phyloP scores from a whole-genome alignment of 2,113 vertebrate species.

The Cyanoderma ruficeps region DNA sequence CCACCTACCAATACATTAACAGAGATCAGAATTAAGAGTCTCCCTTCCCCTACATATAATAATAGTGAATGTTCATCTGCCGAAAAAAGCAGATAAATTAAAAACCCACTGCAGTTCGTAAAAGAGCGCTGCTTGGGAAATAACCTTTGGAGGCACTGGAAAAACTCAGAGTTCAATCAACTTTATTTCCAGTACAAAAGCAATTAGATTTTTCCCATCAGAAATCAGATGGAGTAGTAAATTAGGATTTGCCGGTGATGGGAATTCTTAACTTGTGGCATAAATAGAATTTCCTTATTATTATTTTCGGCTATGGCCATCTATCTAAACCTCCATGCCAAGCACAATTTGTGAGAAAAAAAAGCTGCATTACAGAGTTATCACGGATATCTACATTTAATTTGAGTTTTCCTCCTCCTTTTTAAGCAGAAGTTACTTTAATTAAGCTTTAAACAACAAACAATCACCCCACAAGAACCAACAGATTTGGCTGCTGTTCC shows the following conservation, averaged over 20 bases:
- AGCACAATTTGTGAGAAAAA: slow-evolving; percentile 1
- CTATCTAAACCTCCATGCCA: not conserved
- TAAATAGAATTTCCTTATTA: slow-evolving; percentile 53
- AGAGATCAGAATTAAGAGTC: slow-evolving; percentile 6
- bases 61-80: slow-evolving; percentile 18
- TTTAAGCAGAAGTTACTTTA: not conserved
- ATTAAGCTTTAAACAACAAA: slow-evolving; percentile 15
- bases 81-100: slow-evolving; percentile 60
- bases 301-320: slow-evolving; percentile 46
- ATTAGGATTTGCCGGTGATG: slow-evolving; percentile 66
- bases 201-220: slow-evolving; percentile 72
- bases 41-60: not conserved
- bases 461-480: not conserved
- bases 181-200: slow-evolving; percentile 73
- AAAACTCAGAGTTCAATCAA: slow-evolving; percentile 77
- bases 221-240: slow-evolving; percentile 71
- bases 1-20: not conserved
- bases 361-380: slow-evolving; percentile 33
- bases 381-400: not conserved
- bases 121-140: slow-evolving; percentile 73
- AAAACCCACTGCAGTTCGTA: slow-evolving; percentile 36
- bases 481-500: not conserved
- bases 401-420: not conserved
- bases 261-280: slow-evolving; percentile 55
- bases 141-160: slow-evolving; percentile 74